Conservation (phyloP, 37 sponge, comb jelly and placozoan species). For the Axinella damicornis region DNA sequence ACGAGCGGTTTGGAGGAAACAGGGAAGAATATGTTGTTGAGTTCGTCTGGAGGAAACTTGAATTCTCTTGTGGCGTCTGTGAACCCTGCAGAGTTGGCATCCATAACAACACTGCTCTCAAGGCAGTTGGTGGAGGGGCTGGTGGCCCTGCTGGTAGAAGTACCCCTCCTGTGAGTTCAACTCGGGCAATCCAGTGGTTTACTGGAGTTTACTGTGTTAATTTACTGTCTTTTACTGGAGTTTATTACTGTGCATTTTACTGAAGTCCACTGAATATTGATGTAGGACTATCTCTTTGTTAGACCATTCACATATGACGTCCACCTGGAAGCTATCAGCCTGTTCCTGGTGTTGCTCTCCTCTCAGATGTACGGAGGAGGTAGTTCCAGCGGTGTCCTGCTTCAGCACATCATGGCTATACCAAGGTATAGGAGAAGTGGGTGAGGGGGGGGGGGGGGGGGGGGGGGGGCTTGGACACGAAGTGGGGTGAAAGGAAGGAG, state of each 20-base stretch:
- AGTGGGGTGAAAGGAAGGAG: neutral
- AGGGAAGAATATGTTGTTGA: too few relatives aligned
- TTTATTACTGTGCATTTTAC: neutral
- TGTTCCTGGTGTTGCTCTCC: conserved; percentile 73
- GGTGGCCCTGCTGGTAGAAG: conserved; percentile 20
- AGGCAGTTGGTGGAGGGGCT: conserved; percentile 51
- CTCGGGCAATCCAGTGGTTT: neutral
- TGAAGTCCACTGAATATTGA: too few relatives aligned
- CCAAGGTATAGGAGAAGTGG: neutral
- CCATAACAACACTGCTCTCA: conserved; percentile 40
- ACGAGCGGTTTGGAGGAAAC: too few relatives aligned
- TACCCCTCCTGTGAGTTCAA: conserved; percentile 59
- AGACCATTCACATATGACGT: conserved; percentile 83
- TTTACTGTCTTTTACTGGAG: neutral
- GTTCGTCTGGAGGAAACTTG: too few relatives aligned
- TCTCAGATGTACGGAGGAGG: conserved; percentile 57
- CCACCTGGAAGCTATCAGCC: conserved; percentile 66
- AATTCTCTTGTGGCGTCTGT: neutral
- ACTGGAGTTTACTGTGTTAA: neutral
- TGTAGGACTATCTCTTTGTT: neutral
- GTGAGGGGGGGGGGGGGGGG: too few relatives aligned
- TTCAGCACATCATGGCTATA: conserved; percentile 53
- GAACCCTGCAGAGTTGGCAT: conserved; percentile 22
- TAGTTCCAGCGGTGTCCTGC: conserved; percentile 42
- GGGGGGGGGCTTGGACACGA: too few relatives aligned